Conservation (phyloP, 2,113 vertebrate species). For the Melanostigma gelatinosum region DNA sequence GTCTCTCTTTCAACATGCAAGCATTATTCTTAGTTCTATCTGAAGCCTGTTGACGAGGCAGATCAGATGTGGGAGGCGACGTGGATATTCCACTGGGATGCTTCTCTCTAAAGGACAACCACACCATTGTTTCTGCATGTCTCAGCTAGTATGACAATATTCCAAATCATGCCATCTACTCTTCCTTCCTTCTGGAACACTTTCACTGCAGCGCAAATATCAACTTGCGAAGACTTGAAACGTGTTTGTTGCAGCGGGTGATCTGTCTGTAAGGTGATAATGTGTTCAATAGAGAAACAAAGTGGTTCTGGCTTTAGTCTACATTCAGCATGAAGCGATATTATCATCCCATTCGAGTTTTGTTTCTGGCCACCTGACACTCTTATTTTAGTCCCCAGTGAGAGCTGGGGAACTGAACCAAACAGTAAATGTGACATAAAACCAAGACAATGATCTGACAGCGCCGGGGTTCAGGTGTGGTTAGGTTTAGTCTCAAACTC, state of each 20-base stretch:
- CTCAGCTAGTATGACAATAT: not conserved
- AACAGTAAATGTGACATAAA: too few relatives aligned
- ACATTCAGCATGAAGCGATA: not conserved
- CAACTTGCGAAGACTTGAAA: not conserved
- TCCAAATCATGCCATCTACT: not conserved
- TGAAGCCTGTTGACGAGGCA: not conserved
- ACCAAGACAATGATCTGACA: not conserved
- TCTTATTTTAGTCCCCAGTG: not conserved
- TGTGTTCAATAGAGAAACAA: too few relatives aligned
- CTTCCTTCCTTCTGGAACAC: not conserved
- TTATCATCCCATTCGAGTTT: not conserved
- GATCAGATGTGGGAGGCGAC: not conserved
- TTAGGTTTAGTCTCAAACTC: not conserved
- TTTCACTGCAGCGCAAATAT: conserved; percentile 2
- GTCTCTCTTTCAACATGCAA: conserved; percentile 19
- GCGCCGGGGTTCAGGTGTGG: not conserved
- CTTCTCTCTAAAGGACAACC: not conserved
- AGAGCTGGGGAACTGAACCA: not conserved
- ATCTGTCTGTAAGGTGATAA: not conserved
- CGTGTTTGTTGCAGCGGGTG: not conserved
- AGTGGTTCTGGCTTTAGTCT: too few relatives aligned
- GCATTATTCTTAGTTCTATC: conserved; percentile 9
- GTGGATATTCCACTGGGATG: not conserved
- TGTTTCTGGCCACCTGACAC: not conserved
- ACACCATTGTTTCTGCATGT: not conserved